Evolutionary conservation across 2,888 invertebrate genomes (phyloP).

Genomic region (Adelognathus sp.): DNA sequence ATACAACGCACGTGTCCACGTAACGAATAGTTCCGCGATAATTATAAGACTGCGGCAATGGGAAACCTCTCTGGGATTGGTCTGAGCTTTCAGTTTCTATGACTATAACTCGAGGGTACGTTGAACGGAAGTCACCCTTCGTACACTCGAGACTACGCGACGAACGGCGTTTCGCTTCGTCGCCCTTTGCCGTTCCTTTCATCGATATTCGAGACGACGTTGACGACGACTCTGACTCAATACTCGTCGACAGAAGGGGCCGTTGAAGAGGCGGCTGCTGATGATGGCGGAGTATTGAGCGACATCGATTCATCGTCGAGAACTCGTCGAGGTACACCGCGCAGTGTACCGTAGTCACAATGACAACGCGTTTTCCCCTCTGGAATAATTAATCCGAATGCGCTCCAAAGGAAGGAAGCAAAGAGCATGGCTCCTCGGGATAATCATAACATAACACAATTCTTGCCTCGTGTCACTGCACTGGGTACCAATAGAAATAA

Average conservation of each 20-base stretch:
- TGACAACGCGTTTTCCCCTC: not conserved
- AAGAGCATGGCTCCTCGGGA: not conserved
- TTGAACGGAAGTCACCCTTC: not conserved
- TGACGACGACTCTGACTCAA: not conserved
- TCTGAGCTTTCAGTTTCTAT: not conserved
- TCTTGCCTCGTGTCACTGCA: not conserved
- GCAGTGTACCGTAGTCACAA: not conserved
- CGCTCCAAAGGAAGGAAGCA: not conserved
- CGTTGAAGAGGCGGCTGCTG: constrained; percentile 4
- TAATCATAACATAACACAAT: not conserved
- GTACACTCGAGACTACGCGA: not conserved
- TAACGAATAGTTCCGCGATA: not conserved
- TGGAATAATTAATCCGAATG: constrained; percentile 13
- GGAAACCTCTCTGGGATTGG: not conserved
- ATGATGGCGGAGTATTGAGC: not conserved
- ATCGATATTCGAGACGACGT: constrained; percentile 22
- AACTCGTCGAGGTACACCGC: not conserved
- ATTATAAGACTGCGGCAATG: not conserved
- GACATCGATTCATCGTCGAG: constrained; percentile 15
- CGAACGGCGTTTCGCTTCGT: constrained; percentile 1
- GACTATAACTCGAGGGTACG: not conserved
- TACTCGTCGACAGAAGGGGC: not conserved
- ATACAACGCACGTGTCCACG: not conserved
- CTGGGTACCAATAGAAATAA: not conserved
- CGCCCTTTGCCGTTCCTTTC: not conserved